These are phyloP conservation scores for Melanostoma mellinum DNA, from an alignment of 2,888 invertebrate genomes.

Conservation along the genomic window DNA sequence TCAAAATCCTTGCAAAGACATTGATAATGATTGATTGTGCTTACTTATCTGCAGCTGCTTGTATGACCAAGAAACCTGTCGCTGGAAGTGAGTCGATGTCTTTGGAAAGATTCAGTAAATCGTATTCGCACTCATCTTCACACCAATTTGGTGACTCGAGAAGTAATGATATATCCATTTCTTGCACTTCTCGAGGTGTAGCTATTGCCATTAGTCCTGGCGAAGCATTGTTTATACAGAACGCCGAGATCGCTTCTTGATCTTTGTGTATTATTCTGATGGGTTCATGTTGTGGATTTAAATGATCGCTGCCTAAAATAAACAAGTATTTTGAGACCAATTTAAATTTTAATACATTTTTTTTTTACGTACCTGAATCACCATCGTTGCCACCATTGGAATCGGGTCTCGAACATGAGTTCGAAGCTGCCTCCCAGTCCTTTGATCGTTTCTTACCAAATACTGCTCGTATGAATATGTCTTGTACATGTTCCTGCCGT, in stretches of 20 bases:
- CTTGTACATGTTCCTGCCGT: constrained; percentile 95
- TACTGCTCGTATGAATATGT: constrained; percentile 96
- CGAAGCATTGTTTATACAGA: constrained; percentile 96
- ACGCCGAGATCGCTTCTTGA: constrained; percentile 98
- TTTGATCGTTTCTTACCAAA: constrained; percentile 89
- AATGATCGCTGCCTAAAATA: constrained; percentile 69
- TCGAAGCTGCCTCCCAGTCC: constrained; percentile 61
- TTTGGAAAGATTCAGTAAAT: constrained; percentile 91
- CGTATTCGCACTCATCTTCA: constrained; percentile 98
- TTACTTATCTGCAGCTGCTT: constrained; percentile 82
- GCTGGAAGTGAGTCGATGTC: constrained; percentile 89
- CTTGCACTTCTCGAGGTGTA: constrained; percentile 97
- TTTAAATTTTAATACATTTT: background rate
- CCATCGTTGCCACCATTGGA: constrained; percentile 52
- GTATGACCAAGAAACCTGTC: constrained; percentile 95
- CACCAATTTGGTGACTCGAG: constrained; percentile 96
- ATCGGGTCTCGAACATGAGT: constrained; percentile 64
- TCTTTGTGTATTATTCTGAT: constrained; percentile 99
- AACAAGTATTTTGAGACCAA: background rate
- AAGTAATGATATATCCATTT: constrained; percentile 97
- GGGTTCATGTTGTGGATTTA: constrained; percentile 85
- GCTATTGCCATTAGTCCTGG: constrained; percentile 94
- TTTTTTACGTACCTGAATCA: constrained; percentile 45
- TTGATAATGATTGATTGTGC: background rate
- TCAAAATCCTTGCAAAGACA: background rate